These are phyloP conservation scores for Enoplosus armatus DNA, from an alignment of 2,797 vertebrate genomes.

Conservation along the genomic window DNA sequence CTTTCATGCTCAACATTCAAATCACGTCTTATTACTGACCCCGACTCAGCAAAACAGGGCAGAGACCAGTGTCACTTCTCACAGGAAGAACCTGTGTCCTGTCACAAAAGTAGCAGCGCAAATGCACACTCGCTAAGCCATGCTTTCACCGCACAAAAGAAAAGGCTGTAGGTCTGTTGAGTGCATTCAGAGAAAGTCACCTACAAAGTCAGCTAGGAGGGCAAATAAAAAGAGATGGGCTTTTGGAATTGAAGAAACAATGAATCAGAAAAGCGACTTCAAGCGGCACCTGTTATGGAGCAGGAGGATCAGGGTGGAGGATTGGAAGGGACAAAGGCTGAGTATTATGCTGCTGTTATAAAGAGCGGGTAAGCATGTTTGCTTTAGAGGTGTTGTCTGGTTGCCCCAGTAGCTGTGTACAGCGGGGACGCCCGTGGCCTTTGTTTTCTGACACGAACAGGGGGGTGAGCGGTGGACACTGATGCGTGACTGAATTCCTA, in stretches of 20 bases:
- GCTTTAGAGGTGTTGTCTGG: constrained; percentile 89
- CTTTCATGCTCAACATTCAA: background rate
- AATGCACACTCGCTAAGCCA: constrained; percentile 54
- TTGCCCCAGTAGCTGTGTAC: constrained; percentile 83
- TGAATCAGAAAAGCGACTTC: constrained; percentile 78
- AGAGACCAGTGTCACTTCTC: constrained; percentile 45
- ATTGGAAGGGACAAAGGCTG: constrained; percentile 77
- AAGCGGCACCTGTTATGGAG: constrained; percentile 84
- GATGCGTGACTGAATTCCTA: constrained; percentile 80
- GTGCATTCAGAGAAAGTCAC: constrained; percentile 75
- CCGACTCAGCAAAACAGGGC: background rate
- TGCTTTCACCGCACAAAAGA: constrained; percentile 56
- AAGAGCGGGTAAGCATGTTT: constrained; percentile 80
- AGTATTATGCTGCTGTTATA: constrained; percentile 80
- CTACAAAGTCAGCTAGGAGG: constrained; percentile 70
- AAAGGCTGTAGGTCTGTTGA: constrained; percentile 71
- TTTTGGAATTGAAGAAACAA: constrained; percentile 77
- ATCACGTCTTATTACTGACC: background rate
- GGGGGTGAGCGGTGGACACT: constrained; percentile 72
- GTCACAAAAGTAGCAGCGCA: constrained; percentile 44
- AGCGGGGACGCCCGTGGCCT: constrained; percentile 80
- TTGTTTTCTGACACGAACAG: constrained; percentile 87
- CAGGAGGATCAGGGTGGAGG: constrained; percentile 74
- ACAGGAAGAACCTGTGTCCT: constrained; percentile 55
- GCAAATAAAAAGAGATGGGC: constrained; percentile 71